Percentiles rank a stretch among this genome's conserved stretches.
phyloP scores from a whole-genome alignment of 2,888 invertebrate genomes.

The Hydriomena furcata region DNA sequence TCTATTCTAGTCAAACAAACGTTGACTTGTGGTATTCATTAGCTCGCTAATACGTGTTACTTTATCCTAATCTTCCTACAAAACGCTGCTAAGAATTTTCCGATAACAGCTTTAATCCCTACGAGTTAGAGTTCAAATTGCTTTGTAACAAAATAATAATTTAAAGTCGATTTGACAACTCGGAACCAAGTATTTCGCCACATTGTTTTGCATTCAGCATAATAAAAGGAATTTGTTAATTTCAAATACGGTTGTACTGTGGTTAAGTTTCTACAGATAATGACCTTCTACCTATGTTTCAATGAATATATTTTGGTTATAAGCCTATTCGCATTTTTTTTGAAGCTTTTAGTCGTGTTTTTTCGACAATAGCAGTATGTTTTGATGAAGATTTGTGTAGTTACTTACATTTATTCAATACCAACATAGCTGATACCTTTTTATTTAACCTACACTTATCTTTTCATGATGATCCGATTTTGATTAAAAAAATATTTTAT shows the following conservation, averaged over 20 bases:
- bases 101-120: conserved; percentile 40
- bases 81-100: conserved; percentile 35
- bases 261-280: conserved; percentile 43
- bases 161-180: conserved; percentile 67
- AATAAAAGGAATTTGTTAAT: conserved; percentile 67
- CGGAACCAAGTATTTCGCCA: conserved; percentile 61
- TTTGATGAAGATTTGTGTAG: too few relatives aligned
- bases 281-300: too few relatives aligned
- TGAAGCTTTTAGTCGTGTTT: too few relatives aligned
- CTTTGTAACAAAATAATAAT: conserved; percentile 37
- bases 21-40: conserved; percentile 76
- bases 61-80: conserved; percentile 72
- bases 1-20: conserved; percentile 52
- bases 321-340: too few relatives aligned
- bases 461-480: too few relatives aligned
- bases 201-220: conserved; percentile 66
- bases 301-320: too few relatives aligned
- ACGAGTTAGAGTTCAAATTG: conserved; percentile 37
- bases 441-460: too few relatives aligned
- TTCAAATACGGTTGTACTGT: conserved; percentile 56
- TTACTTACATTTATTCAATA: too few relatives aligned
- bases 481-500: too few relatives aligned
- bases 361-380: too few relatives aligned
- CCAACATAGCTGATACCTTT: too few relatives aligned
- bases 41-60: conserved; percentile 76